These are phyloP conservation scores for Adelognathus sp. DNA, from an alignment of 2,888 invertebrate genomes.

Conservation along the genomic window DNA sequence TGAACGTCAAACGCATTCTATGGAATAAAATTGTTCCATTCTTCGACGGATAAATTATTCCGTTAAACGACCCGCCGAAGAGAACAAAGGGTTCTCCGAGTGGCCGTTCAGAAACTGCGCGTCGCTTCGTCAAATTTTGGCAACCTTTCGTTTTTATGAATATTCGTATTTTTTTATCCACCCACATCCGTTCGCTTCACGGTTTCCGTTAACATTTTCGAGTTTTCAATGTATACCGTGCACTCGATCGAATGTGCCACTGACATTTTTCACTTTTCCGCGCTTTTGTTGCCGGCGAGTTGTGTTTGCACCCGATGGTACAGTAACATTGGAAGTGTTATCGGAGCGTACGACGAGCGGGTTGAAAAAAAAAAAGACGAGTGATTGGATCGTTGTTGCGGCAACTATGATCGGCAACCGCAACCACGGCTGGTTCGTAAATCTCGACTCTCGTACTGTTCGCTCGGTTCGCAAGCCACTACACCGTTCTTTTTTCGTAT, in stretches of 20 bases:
- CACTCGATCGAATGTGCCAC: slow-evolving; percentile 40
- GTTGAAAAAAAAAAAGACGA: slow-evolving; percentile 8
- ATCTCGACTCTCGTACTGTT: slow-evolving; percentile 34
- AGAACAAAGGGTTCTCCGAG: neutral
- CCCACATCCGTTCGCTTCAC: neutral
- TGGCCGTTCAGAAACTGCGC: neutral
- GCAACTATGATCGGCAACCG: slow-evolving; percentile 44
- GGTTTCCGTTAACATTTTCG: slow-evolving; percentile 1
- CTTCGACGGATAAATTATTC: neutral
- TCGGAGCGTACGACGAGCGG: slow-evolving; percentile 7
- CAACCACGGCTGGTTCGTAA: slow-evolving; percentile 41
- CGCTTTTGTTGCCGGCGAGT: slow-evolving; percentile 19
- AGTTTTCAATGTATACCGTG: too few species aligned
- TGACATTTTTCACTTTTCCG: slow-evolving; percentile 46
- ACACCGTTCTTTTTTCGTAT: neutral
- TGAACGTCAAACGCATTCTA: neutral
- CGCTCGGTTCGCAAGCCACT: slow-evolving; percentile 2
- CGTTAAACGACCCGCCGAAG: neutral
- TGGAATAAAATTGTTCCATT: neutral
- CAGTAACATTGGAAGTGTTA: neutral
- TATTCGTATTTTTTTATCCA: slow-evolving; percentile 6
- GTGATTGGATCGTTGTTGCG: slow-evolving; percentile 14
- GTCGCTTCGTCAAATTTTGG: slow-evolving; percentile 23
- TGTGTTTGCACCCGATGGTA: neutral
- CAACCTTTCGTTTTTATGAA: neutral